Base-by-base conservation (phyloP, 2,113 vertebrate genomes). In the Notothenia rossii region DNA sequence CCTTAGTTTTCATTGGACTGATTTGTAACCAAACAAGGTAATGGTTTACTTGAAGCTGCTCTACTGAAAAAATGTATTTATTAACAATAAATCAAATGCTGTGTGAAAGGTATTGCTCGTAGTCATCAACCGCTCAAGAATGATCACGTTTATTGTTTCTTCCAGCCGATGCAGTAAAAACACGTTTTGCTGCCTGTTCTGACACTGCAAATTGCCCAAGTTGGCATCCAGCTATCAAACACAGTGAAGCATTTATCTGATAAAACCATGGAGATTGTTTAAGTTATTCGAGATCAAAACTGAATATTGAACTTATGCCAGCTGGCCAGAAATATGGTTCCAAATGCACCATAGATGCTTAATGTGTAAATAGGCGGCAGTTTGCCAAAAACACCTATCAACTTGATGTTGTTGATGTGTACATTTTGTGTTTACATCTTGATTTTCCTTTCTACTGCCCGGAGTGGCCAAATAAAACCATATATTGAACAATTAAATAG, bases 11-110 rank as follows among this genome's bases (percentile, higher is more conserved):
- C 45, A 53, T 22, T 14, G 3, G 53, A 51, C n/a, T 20, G 18
- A 3, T 49, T 48, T 59, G 25, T 33, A 29, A 61, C 56, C 15
- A 43, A n/a, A 29, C 20, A 14, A 13, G 53, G 29, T 22, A 43
- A 68, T n/a, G 46, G 48, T 54, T 82, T 58, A 43, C 49, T 33
- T 48, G 56, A 69, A 62, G 56, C 62, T 49, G 36, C 50, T 51
- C 6, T 3, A n/a, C 5, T 69, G 1, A 4, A 25, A 4, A 25
- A 36, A 20, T n/a, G 36, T 14, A n/a, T n/a, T 4, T 15, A 6
- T 18, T 20, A 68, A n/a, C 46, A 45, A 25, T n/a, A 7, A 29
- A 14, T 58, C 11, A 25, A 36, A 17, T 48, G 45, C 6, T 2
- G 13, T 61, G 7, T 18, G 45, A 63, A 22, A 56, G 10, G 22